Conservation (phyloP, 1,140 invertebrate species). For the Drosophila sproati region DNA sequence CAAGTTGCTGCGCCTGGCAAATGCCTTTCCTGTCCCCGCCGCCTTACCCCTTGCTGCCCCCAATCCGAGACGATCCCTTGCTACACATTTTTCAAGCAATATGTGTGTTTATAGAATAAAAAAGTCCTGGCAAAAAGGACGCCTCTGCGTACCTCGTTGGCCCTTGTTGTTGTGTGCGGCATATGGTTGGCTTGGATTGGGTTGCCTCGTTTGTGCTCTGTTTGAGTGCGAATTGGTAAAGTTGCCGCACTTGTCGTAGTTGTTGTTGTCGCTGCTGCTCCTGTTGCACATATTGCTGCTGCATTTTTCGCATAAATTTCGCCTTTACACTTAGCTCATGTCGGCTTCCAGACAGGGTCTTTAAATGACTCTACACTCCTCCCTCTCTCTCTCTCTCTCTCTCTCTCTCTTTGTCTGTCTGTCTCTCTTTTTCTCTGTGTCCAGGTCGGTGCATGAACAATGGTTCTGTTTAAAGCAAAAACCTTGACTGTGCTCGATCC, state of each 20-base stretch:
- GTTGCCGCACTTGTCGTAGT: conserved; percentile 12
- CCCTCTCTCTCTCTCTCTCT: not conserved
- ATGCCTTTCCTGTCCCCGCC: conserved; percentile 48
- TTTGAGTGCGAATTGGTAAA: conserved; percentile 25
- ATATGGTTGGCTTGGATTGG: conserved; percentile 2
- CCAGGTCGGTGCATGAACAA: conserved; percentile 54
- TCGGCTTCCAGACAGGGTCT: conserved; percentile 55
- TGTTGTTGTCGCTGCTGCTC: conserved; percentile 43
- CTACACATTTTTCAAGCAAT: conserved; percentile 52
- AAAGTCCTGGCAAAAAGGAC: conserved; percentile 40
- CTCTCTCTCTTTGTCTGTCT: not conserved
- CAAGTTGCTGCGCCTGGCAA: conserved; percentile 41
- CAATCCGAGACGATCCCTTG: not conserved
- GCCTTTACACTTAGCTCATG: conserved; percentile 78
- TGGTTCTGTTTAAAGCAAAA: conserved; percentile 64
- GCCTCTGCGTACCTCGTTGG: conserved; percentile 18
- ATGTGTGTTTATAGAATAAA: conserved; percentile 2
- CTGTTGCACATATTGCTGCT: conserved; percentile 75
- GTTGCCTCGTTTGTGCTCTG: conserved; percentile 6
- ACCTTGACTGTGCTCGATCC: conserved; percentile 39
- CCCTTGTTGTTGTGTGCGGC: conserved; percentile 53
- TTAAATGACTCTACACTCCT: conserved; percentile 72
- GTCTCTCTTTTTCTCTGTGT: conserved; percentile 1
- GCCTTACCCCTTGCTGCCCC: not conserved
- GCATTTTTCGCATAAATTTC: conserved; percentile 83